These are phyloP conservation scores for Pangasianodon gigas DNA, from an alignment of 2,113 vertebrate genomes.

Conservation along the genomic window DNA sequence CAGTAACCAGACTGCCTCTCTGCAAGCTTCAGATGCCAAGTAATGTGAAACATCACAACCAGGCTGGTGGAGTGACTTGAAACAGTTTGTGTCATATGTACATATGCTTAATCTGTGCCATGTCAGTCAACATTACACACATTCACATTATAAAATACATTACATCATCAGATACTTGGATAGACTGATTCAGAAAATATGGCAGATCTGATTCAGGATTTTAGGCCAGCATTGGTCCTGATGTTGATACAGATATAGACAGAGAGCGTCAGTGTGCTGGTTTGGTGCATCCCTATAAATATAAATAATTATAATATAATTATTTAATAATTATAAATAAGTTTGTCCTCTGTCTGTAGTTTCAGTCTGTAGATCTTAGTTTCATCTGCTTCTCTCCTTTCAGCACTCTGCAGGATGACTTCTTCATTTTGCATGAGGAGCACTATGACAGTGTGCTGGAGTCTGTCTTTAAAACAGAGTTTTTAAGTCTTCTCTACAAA, in stretches of 20 bases:
- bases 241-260: neutral
- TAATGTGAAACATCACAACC: neutral
- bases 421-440: slow-evolving; percentile 78
- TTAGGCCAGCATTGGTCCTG: neutral
- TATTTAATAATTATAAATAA: no score
- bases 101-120: neutral
- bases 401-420: slow-evolving; percentile 79
- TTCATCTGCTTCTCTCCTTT: slow-evolving; percentile 5
- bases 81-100: neutral
- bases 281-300: slow-evolving; percentile 2
- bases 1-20: neutral
- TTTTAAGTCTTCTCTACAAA: slow-evolving; percentile 79
- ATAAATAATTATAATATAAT: no score
- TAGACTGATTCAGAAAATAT: neutral
- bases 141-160: neutral
- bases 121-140: neutral
- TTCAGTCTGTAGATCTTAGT: neutral
- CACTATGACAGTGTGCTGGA: slow-evolving; percentile 83
- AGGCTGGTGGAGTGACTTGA: neutral
- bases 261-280: neutral
- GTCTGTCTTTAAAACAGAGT: slow-evolving; percentile 80
- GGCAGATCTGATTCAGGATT: neutral
- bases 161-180: neutral
- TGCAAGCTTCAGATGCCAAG: neutral
- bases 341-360: neutral